Conservation (phyloP, 2,797 vertebrate species). For the Hoplostethus atlanticus region DNA sequence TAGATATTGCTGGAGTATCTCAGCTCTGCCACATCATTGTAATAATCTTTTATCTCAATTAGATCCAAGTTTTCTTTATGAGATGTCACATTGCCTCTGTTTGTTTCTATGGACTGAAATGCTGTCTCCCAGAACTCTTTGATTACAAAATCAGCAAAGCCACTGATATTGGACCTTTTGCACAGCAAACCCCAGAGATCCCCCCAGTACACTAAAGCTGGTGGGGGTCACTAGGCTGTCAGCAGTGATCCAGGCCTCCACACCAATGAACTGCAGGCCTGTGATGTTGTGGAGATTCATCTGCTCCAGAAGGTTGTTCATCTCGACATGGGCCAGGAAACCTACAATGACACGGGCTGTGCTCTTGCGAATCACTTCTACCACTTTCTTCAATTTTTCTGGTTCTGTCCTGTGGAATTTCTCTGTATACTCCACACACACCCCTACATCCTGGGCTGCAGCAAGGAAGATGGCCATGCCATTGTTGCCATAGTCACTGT, state of each 20-base stretch:
- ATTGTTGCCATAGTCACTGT: conserved; percentile 84
- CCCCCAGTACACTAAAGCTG: conserved; percentile 77
- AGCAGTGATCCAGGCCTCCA: conserved; percentile 85
- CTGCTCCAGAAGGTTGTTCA: conserved; percentile 78
- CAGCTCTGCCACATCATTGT: conserved; percentile 77
- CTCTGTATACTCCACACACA: conserved; percentile 81
- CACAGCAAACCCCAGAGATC: conserved; percentile 81
- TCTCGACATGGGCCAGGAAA: conserved; percentile 79
- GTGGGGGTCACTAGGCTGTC: conserved; percentile 79
- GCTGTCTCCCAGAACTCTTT: conserved; percentile 77
- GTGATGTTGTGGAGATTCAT: conserved; percentile 77
- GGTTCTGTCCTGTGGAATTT: conserved; percentile 77
- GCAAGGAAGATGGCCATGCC: conserved; percentile 83
- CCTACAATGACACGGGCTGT: conserved; percentile 79
- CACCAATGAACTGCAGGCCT: conserved; percentile 81
- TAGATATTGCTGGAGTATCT: conserved; percentile 82
- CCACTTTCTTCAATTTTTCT: conserved; percentile 74
- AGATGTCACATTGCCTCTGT: neutral
- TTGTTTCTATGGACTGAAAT: conserved; percentile 58
- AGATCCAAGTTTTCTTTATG: conserved; percentile 72
- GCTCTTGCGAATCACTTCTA: conserved; percentile 78
- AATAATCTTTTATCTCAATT: conserved; percentile 58
- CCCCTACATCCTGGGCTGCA: conserved; percentile 76
- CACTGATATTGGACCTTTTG: conserved; percentile 75
- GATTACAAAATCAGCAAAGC: conserved; percentile 73